Conservation (phyloP, 2,797 vertebrate genomes). For the Artibeus lituratus region DNA sequence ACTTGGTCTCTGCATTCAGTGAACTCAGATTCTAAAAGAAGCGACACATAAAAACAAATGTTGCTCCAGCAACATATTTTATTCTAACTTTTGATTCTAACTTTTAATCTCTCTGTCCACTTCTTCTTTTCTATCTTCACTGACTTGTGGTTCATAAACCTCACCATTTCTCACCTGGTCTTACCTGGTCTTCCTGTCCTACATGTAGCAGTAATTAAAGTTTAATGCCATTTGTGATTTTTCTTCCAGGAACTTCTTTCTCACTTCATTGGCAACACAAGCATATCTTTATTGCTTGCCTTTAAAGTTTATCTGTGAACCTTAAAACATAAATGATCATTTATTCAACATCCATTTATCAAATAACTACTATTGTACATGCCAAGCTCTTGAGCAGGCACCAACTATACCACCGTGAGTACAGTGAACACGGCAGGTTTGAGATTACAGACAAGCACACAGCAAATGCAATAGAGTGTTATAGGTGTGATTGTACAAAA, state of each 20-base stretch:
- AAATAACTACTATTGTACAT: background rate
- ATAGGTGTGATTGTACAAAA: background rate
- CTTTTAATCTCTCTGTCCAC: background rate
- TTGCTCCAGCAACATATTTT: background rate
- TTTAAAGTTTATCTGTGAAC: background rate
- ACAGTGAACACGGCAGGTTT: background rate
- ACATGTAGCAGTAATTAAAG: background rate
- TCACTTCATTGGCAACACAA: background rate
- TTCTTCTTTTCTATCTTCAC: background rate
- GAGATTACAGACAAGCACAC: background rate
- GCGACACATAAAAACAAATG: background rate
- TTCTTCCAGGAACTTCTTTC: background rate
- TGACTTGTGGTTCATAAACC: background rate
- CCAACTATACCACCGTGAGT: background rate
- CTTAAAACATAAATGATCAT: background rate
- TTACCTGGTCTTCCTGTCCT: background rate
- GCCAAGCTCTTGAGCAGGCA: background rate
- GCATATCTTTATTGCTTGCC: background rate
- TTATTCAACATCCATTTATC: background rate
- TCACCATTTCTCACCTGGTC: background rate
- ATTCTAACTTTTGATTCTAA: background rate
- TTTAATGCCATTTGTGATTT: background rate
- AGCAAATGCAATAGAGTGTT: background rate
- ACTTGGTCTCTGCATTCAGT: background rate
- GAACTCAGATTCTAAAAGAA: background rate